These are phyloP conservation scores for Adelosebastes latens DNA, from an alignment of 2,797 vertebrate species.

Conservation along the genomic window DNA sequence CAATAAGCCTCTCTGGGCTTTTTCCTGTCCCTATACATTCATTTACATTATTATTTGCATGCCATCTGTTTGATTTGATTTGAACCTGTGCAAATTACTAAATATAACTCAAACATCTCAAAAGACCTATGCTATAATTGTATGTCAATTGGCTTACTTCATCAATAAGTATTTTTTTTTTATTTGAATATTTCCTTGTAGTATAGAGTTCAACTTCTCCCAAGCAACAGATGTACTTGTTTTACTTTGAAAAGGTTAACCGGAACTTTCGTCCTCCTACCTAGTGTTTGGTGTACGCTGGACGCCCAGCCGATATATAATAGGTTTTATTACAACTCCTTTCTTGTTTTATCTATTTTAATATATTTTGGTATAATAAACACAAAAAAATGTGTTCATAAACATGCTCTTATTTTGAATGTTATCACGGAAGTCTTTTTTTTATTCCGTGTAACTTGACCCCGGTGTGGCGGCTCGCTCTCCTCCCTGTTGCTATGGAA, in stretches of 20 bases:
- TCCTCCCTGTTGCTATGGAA: constrained; percentile 81
- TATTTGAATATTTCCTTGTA: not conserved
- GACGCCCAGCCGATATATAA: not conserved
- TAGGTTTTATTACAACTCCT: not conserved
- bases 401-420: not conserved
- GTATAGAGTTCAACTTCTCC: no score
- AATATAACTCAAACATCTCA: not conserved
- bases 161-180: no score
- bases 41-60: not conserved
- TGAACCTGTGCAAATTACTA: not conserved
- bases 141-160: not conserved
- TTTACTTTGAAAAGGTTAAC: not conserved
- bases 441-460: not conserved
- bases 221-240: no score
- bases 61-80: not conserved
- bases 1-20: not conserved
- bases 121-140: not conserved
- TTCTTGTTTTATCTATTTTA: not conserved
- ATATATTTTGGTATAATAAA: not conserved
- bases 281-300: not conserved
- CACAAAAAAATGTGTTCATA: not conserved
- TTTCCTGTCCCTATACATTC: no score
- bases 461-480: constrained; percentile 1
- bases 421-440: not conserved
- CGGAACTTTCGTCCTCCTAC: not conserved